These are phyloP conservation scores for Lepilemur ruficaudatus DNA, from an alignment of 2,797 vertebrate genomes.

Conservation along the genomic window DNA sequence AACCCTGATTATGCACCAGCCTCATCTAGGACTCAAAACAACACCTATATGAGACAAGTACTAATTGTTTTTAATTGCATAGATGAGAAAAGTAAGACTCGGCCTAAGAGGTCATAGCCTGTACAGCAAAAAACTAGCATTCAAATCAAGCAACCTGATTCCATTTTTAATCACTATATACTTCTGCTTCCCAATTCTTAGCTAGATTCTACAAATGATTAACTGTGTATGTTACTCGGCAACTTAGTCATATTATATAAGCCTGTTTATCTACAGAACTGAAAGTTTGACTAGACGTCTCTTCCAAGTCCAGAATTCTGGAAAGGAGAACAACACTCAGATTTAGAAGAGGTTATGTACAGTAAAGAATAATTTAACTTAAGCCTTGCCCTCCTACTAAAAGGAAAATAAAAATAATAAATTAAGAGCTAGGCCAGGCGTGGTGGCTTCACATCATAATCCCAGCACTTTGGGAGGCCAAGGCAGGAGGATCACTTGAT, in stretches of 20 bases:
- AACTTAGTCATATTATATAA: background rate
- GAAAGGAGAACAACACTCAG: background rate
- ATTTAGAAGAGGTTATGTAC: background rate
- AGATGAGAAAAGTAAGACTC: background rate
- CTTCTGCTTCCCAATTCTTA: background rate
- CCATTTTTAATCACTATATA: background rate
- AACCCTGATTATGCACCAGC: background rate
- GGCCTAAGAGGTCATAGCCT: background rate
- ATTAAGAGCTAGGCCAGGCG: background rate
- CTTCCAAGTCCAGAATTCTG: slow-evolving; percentile 13
- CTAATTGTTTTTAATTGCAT: background rate
- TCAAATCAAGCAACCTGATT: background rate
- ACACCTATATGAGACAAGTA: background rate
- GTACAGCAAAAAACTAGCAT: background rate
- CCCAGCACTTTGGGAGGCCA: no score
- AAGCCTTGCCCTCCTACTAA: background rate
- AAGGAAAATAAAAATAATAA: background rate
- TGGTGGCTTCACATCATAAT: no score
- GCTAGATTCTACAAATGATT: background rate
- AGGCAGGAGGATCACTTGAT: no score
- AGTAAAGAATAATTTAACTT: background rate
- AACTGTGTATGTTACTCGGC: background rate
- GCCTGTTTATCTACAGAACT: background rate
- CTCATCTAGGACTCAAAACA: background rate
- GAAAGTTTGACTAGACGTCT: background rate